Base-by-base conservation (phyloP, 1,140 invertebrate species). In the Pseudomyrmex sp. region DNA sequence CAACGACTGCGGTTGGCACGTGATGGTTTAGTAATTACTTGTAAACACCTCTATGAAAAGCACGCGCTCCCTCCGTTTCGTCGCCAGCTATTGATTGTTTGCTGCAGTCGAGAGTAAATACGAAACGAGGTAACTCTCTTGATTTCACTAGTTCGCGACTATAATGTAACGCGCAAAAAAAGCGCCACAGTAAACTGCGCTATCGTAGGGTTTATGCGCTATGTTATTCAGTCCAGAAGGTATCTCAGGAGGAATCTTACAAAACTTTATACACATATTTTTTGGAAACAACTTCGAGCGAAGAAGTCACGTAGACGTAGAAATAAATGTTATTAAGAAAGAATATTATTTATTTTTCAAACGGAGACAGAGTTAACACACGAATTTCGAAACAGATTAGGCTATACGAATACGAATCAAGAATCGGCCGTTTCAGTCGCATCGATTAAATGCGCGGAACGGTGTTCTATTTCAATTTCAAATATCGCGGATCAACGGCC, bases 401-500 rank as follows among this genome's bases (percentile, higher is more conserved):
- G 35, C 62, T 46, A 5, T n/a, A n/a, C n/a, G n/a, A 79, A 2
- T 26, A 35, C 59, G 46, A 48, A 73, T 59, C 44, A 44, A 26
- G 26, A 26, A 62, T 15, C 2, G 10, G 13, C 23, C 48, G 4
- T 46, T 59, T 13, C 48, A 35, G 10, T 73, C 50, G 65, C 70
- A 72, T 77, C 80, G 80, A 88, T 88, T 88, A 88, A 88, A 86
- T 44, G 23, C 56, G 20, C 56, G 20, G 52, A 44, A 82, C 35
- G 35, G 35, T 50, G 18, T 85, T 88, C 85, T 76, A 87, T 88
- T 88, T 88, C 83, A 88, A 88, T 88, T 88, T 88, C 72, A 88
- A 88, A 88, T 85, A 88, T 65, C 46, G 44, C 46, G 61, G 72
- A 77, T 82, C 18, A 54, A 13, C 54, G 18, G 18, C 20, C 13